A percentile compares a stretch with the other conserved stretches of the same genome.
Evolutionary conservation across 2,888 invertebrate genomes (phyloP).

Genomic region (Ectemnius continuus): DNA sequence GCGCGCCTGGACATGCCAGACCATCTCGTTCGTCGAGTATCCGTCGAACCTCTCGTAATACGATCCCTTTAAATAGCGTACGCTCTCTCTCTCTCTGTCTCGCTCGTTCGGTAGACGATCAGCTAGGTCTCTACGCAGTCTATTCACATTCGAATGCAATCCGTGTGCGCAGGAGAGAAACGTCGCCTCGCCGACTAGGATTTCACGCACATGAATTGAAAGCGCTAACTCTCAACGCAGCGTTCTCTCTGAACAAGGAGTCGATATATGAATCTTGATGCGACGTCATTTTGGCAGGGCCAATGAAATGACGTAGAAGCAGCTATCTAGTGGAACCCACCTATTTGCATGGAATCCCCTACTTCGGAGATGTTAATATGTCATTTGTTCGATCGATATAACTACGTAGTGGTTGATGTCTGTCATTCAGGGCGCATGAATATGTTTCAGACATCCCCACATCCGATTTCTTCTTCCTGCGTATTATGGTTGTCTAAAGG

Average conservation of each 20-base stretch:
- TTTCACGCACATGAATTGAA: too few species aligned
- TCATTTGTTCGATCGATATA: conserved; percentile 27
- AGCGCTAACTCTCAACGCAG: too few species aligned
- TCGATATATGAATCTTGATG: too few species aligned
- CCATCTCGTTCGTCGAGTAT: background rate
- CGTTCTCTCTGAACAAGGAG: background rate
- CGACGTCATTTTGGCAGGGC: background rate
- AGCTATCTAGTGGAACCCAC: conserved; percentile 1
- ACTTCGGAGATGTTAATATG: conserved; percentile 21
- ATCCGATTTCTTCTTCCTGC: conserved; percentile 7
- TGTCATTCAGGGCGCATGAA: conserved; percentile 10
- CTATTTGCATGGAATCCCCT: conserved; percentile 18
- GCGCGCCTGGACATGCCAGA: background rate
- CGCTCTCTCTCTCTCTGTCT: background rate
- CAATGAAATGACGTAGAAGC: background rate
- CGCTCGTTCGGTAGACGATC: background rate
- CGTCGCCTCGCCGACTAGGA: background rate
- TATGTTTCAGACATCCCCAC: too few species aligned
- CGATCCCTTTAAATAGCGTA: conserved; percentile 9
- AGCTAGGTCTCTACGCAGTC: background rate
- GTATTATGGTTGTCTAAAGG: background rate
- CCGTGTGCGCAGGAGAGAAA: background rate
- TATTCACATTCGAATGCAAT: conserved; percentile 7
- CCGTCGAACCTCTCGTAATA: conserved; percentile 4
- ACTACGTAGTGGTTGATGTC: conserved; percentile 14